Base-by-base conservation (phyloP, 2,113 vertebrate species). In the Scomber japonicus region DNA sequence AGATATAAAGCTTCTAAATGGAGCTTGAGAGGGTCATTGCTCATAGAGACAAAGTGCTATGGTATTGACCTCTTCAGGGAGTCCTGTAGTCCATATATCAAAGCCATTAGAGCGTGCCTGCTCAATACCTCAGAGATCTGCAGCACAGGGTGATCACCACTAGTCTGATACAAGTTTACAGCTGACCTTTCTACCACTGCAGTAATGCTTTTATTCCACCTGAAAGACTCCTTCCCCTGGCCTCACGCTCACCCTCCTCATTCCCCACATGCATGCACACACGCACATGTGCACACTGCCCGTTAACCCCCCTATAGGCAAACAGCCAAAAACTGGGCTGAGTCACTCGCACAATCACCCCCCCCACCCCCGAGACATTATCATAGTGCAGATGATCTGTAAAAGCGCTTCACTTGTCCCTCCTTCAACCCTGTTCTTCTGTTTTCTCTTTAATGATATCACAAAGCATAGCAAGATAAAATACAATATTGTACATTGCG, bases 91-190 rank as follows among this genome's bases (percentile, higher is more conserved):
- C 88, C 89, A 94, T 94, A 93, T 90, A 94, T 93, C 94, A 94
- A 93, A 93, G 87, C 92, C 90, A 92, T 94, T 94, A 93, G 86
- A 91, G 82, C 84, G 82, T 93, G 87, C 77, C 78, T 85, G 68
- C 94, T 96, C 95, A 94, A 95, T 96, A 96, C 82, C 90, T 89
- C 88, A 88, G 83, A 95, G 94, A 94, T 94, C 93, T 94, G 93
- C 93, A 65, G 91, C 89, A 84, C 90, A 89, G 92, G 93, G 94
- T 93, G 94, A 95, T 95, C 91, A 95, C 95, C 79, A 94, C 93
- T 88, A 89, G 93, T 91, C 94, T 93, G 93, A 94, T 92, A 94
- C 82, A 94, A 93, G 85, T 93, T 92, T 93, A 94, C 95, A 93
- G 94, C 88, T 95, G 93, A 94, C 93, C 92, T 95, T 96, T 94